phyloP scores from a whole-genome alignment of 2,113 vertebrate species.

The Scomber colias region DNA sequence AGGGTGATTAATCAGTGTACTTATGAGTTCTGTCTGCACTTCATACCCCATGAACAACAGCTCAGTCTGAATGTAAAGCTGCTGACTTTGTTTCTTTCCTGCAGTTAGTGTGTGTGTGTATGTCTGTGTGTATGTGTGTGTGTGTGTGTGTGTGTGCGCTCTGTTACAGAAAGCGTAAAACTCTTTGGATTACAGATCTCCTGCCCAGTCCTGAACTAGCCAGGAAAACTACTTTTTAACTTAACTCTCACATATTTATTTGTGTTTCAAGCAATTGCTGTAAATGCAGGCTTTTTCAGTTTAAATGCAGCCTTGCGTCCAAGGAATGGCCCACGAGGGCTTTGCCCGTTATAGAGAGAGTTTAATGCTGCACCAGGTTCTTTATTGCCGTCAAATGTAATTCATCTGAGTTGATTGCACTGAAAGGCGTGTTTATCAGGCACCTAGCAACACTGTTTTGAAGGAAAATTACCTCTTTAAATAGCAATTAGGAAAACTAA shows the following conservation, averaged over 20 bases:
- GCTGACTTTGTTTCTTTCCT: slow-evolving; percentile 37
- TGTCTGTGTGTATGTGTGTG: slow-evolving; percentile 13
- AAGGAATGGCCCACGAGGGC: slow-evolving; percentile 69
- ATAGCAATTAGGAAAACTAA: slow-evolving; percentile 75
- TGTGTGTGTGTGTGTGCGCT: neutral
- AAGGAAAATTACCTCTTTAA: slow-evolving; percentile 80
- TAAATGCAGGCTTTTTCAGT: slow-evolving; percentile 71
- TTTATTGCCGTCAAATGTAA: slow-evolving; percentile 82
- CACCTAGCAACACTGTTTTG: slow-evolving; percentile 79
- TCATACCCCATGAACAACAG: neutral
- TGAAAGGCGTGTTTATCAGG: slow-evolving; percentile 78
- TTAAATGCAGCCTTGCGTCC: slow-evolving; percentile 66
- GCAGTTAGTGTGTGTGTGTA: neutral
- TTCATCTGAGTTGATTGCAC: slow-evolving; percentile 78
- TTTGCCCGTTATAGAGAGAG: slow-evolving; percentile 59
- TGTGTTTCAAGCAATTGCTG: slow-evolving; percentile 69
- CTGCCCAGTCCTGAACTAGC: slow-evolving; percentile 45
- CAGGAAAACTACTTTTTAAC: slow-evolving; percentile 65
- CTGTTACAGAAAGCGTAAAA: slow-evolving; percentile 41
- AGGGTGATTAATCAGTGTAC: neutral
- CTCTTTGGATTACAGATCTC: slow-evolving; percentile 55
- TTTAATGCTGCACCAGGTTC: slow-evolving; percentile 67
- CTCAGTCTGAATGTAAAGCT: slow-evolving; percentile 17
- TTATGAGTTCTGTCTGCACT: neutral
- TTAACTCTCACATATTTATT: slow-evolving; percentile 66